Evolutionary conservation across 2,888 invertebrate species (phyloP).

Genomic region (Phyllotreta cruciferae): DNA sequence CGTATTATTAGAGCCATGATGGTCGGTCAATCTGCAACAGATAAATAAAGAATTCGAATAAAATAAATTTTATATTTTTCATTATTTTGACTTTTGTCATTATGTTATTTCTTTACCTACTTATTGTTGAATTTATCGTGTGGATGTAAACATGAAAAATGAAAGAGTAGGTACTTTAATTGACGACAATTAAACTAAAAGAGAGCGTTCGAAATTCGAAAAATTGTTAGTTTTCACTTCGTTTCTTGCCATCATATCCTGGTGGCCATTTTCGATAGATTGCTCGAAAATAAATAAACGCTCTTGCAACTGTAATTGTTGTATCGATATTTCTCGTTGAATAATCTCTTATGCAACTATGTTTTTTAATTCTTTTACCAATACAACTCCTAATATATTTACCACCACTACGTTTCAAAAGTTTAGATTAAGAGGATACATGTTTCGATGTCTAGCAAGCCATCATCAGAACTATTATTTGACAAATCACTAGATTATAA

Average conservation of each 20-base stretch:
- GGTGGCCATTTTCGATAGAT: not conserved
- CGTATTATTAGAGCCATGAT: conserved; percentile 68
- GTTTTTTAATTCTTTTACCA: too few relatives aligned
- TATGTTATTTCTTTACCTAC: not conserved
- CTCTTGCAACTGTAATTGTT: too few relatives aligned
- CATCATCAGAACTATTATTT: too few relatives aligned
- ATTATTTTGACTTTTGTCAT: not conserved
- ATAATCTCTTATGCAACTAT: too few relatives aligned
- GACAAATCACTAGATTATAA: too few relatives aligned
- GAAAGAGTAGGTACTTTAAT: too few relatives aligned
- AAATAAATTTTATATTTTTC: not conserved
- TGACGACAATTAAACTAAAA: not conserved
- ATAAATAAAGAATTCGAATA: conserved; percentile 12
- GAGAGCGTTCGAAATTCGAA: not conserved
- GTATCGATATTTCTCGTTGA: too few relatives aligned
- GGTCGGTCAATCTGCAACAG: conserved; percentile 41
- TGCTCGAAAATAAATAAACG: too few relatives aligned
- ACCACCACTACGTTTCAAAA: too few relatives aligned
- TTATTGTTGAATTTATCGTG: conserved; percentile 1
- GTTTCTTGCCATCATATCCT: not conserved
- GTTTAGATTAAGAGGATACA: too few relatives aligned
- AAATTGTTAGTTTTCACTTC: conserved; percentile 8
- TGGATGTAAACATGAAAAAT: not conserved
- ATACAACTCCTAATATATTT: too few relatives aligned
- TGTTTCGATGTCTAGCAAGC: too few relatives aligned